Evolutionary conservation across 2,797 vertebrate genomes (phyloP).

Genomic region (Epinephelus malabaricus): DNA sequence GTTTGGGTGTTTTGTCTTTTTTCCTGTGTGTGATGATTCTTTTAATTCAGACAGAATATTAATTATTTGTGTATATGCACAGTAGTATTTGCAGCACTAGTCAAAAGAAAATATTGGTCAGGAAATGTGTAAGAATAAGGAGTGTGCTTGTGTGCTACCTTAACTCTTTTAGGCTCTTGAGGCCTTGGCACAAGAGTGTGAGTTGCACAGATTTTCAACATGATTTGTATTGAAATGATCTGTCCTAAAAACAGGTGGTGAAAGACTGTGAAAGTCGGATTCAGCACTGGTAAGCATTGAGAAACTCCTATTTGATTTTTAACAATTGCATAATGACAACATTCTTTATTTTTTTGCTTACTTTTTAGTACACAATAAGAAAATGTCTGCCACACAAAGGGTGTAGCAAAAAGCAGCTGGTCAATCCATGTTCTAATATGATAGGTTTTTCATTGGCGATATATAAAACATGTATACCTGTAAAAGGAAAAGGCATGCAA

Average conservation of each 20-base stretch:
- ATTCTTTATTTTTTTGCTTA: not conserved
- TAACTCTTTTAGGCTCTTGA: not conserved
- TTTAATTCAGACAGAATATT: not conserved
- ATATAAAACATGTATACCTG: not conserved
- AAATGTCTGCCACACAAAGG: not conserved
- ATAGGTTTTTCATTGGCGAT: not conserved
- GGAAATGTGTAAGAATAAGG: not conserved
- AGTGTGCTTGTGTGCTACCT: not conserved
- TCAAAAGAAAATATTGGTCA: not conserved
- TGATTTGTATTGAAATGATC: conserved; percentile 52
- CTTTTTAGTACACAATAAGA: not conserved
- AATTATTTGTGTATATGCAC: not conserved
- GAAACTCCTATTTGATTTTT: not conserved
- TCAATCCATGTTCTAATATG: not conserved
- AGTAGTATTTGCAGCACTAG: not conserved
- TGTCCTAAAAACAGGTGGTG: conserved; percentile 85
- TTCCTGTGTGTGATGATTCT: not conserved
- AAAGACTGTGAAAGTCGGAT: conserved; percentile 84
- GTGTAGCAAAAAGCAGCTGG: not conserved
- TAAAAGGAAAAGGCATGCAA: not conserved
- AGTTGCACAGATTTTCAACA: not conserved
- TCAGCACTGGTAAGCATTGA: conserved; percentile 84
- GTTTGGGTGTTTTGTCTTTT: not conserved
- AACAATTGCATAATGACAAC: not conserved
- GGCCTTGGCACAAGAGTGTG: not conserved